Conservation (phyloP, 2,888 invertebrate genomes). For the Falcaria lacertinaria region DNA sequence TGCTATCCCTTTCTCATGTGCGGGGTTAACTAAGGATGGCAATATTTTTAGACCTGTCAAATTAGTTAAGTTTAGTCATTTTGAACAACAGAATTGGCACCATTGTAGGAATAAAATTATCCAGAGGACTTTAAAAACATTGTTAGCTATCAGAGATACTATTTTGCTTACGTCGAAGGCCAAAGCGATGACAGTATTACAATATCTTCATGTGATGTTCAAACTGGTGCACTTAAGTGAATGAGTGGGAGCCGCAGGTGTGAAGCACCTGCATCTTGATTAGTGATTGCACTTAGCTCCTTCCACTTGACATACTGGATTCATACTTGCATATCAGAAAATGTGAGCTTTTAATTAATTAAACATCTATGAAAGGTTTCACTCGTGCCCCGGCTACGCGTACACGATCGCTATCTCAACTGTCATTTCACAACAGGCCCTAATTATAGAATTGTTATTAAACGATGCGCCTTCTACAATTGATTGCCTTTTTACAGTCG, state of each 20-base stretch:
- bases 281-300: constrained; percentile 64
- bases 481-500: not conserved
- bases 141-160: constrained; percentile 28
- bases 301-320: constrained; percentile 52
- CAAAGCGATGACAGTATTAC: too few relatives aligned
- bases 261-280: constrained; percentile 70
- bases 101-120: too few relatives aligned
- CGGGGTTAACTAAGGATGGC: too few relatives aligned
- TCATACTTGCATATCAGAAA: constrained; percentile 57
- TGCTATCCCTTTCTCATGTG: too few relatives aligned
- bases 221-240: constrained; percentile 52
- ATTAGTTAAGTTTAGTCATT: too few relatives aligned
- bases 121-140: too few relatives aligned
- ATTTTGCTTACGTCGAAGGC: constrained; percentile 38
- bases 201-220: too few relatives aligned
- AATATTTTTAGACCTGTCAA: too few relatives aligned
- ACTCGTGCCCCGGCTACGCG: constrained; percentile 20
- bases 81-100: too few relatives aligned
- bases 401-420: constrained; percentile 36
- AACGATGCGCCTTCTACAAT: constrained; percentile 6
- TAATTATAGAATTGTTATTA: constrained; percentile 31
- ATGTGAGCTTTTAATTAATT: constrained; percentile 65
- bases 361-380: constrained; percentile 40
- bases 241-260: constrained; percentile 58
- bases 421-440: constrained; percentile 35